Percentiles rank a stretch among this genome's conserved stretches.
Evolutionary conservation across 2,888 invertebrate species (phyloP).

Genomic region (Drosophila phalerata): DNA sequence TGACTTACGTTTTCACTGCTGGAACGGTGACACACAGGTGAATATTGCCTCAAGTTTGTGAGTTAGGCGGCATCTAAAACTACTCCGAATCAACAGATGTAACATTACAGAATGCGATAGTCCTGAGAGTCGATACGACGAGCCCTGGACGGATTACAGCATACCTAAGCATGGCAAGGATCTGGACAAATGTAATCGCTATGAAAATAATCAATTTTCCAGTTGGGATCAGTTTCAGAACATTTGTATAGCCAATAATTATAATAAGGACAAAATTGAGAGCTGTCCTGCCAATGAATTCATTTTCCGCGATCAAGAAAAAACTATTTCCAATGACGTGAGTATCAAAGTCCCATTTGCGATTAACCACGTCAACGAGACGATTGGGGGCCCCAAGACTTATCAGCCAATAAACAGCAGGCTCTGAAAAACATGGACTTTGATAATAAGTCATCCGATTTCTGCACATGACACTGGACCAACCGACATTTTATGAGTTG

Average conservation of each 20-base stretch:
- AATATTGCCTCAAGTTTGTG: slow-evolving; percentile 37
- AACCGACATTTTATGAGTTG: slow-evolving; percentile 2
- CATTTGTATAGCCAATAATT: slow-evolving; percentile 85
- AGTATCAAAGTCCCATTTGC: slow-evolving; percentile 79
- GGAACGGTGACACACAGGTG: slow-evolving; percentile 90
- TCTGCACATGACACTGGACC: slow-evolving; percentile 45
- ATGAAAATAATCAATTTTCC: slow-evolving; percentile 60
- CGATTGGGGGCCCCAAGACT: slow-evolving; percentile 49
- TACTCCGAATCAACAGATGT: slow-evolving; percentile 79
- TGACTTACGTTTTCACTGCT: slow-evolving; percentile 90
- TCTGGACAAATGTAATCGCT: slow-evolving; percentile 86
- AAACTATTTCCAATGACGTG: slow-evolving; percentile 89
- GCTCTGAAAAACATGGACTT: slow-evolving; percentile 67
- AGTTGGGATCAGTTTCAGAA: slow-evolving; percentile 51
- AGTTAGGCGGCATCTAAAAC: slow-evolving; percentile 11
- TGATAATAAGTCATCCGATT: slow-evolving; percentile 71
- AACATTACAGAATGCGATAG: slow-evolving; percentile 85
- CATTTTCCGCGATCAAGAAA: slow-evolving; percentile 87
- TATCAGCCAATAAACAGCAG: slow-evolving; percentile 61
- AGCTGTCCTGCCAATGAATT: slow-evolving; percentile 86
- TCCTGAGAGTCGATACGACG: slow-evolving; percentile 71
- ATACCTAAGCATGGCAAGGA: slow-evolving; percentile 85
- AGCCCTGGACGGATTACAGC: slow-evolving; percentile 86
- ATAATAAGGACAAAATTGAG: slow-evolving; percentile 82
- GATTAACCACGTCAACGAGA: slow-evolving; percentile 58